Conservation (phyloP, 2,113 vertebrate genomes). For the chimpanzee (Pan troglodytes) region NHGRI_mPanTro3-v2.1_pri NC_072402.2:8162501-8163000, state of each 20-base stretch:
- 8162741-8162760: not conserved
- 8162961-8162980: too few relatives aligned
- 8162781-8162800: not conserved
- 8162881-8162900: not conserved
- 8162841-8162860: not conserved
- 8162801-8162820: not conserved
- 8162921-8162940: accelerated
- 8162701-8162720: not conserved
- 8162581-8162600: not conserved
- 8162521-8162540: too few relatives aligned
- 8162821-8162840: not conserved
- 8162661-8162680: not conserved
- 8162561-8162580: too few relatives aligned
- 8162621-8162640: not conserved
- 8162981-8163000: not conserved
- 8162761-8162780: not conserved
- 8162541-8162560: too few relatives aligned
- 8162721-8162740: not conserved
- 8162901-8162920: accelerated
- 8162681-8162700: accelerated
- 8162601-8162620: not conserved
- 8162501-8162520: too few relatives aligned
- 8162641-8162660: not conserved
- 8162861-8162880: accelerated
- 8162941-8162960: not conserved